Base-by-base conservation (phyloP, 2,888 invertebrate genomes). In the Seladonia tumulorum region DNA sequence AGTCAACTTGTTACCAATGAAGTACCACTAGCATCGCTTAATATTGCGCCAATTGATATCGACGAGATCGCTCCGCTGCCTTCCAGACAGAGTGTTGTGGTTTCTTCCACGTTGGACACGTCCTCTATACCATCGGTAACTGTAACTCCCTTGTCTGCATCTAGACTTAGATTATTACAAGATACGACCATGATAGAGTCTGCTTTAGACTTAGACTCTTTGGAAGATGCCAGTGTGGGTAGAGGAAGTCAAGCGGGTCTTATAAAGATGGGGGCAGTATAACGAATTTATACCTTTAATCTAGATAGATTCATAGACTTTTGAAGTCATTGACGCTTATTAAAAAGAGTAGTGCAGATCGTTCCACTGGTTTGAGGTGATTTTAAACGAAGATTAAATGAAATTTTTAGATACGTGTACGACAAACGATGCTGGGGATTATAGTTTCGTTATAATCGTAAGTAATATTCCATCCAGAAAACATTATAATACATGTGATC, bases 141-240 rank as follows among this genome's bases (percentile, higher is more conserved):
- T 39, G 94, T 93, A 76, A 94, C 94, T 75, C 95, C 94, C 86
- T 92, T 93, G 90, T 95, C 93, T 91, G 97, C 97, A 84, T 97
- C 97, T 94, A 96, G 97, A 88, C 96, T 98, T 94, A 96, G 97
- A 91, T 96, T 98, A 92, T 96, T 98, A 93, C 98, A 98, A 94
- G 98, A 98, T 95, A 98, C 98, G 83, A 98, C 98, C 77, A 98
- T 98, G 98, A 98, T 98, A 93, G 98, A 98, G 95, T 98, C 98
- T 81, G 98, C 98, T 82, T 96, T 98, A 90, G 98, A 98, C 96
- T 96, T 98, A 93, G 98, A 98, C 95, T 98, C 98, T 91, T 96
- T 98, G 90, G 98, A 98, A 93, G 97, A 97, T 89, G 96, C 97
- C 57, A 97, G 97, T 92, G 96, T 97, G 90, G 97, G 97, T 85